These are phyloP conservation scores for Leuciscus idus DNA, from an alignment of 2,113 vertebrate species.

Conservation along the genomic window DNA sequence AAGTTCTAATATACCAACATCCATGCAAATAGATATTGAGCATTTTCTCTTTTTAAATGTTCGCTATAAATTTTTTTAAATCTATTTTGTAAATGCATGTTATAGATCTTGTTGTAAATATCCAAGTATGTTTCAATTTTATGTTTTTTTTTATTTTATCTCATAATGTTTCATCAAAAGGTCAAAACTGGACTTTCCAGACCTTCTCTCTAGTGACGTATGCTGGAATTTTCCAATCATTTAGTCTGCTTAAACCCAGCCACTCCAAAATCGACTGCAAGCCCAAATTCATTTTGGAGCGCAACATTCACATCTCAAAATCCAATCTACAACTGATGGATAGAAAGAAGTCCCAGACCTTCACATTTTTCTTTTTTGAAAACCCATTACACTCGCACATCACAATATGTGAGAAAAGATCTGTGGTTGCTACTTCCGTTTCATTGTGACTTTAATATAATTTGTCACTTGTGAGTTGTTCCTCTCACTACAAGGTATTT, in stretches of 20 bases:
- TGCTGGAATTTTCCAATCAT: neutral
- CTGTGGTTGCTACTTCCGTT: neutral
- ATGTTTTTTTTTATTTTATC: neutral
- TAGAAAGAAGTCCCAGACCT: neutral
- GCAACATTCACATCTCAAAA: neutral
- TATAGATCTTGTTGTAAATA: neutral
- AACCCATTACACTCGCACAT: neutral
- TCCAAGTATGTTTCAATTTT: neutral
- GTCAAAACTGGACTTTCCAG: neutral
- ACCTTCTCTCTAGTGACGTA: neutral
- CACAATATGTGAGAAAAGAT: neutral
- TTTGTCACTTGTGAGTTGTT: constrained; percentile 3
- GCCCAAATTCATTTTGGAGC: neutral
- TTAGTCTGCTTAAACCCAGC: neutral
- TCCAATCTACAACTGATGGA: neutral
- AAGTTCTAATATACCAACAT: neutral
- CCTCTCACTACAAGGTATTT: neutral
- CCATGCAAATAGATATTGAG: neutral
- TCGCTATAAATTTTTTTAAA: neutral
- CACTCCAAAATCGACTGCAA: neutral
- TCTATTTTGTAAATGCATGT: neutral
- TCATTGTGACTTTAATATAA: neutral
- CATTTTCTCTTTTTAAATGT: neutral
- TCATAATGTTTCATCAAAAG: neutral
- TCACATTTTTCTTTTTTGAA: neutral